Conservation (phyloP, 2,888 invertebrate genomes). For the Thecophora atra region DNA sequence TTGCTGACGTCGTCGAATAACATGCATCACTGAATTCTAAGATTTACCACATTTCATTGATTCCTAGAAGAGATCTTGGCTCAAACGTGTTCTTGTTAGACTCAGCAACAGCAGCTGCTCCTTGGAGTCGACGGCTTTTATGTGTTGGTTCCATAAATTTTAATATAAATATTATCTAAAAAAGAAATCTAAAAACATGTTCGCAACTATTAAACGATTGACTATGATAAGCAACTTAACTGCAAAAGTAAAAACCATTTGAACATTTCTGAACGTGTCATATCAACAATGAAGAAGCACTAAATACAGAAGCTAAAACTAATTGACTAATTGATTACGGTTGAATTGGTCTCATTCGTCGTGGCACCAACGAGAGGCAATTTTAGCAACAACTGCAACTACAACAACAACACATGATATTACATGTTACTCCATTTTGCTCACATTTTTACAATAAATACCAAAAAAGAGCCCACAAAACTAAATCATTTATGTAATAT, state of each 20-base stretch:
- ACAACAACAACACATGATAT: neutral
- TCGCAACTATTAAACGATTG: neutral
- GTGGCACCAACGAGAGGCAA: neutral
- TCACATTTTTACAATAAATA: constrained; percentile 7
- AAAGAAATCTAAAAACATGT: neutral
- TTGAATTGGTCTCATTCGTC: neutral
- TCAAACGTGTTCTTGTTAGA: too few relatives aligned
- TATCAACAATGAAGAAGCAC: neutral
- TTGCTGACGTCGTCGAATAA: neutral
- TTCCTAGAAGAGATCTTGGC: too few relatives aligned
- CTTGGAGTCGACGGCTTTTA: neutral
- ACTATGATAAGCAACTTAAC: neutral
- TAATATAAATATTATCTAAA: neutral
- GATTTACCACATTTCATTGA: too few relatives aligned
- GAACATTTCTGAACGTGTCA: neutral
- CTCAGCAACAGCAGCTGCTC: neutral
- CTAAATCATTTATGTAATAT: neutral
- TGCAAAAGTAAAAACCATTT: neutral
- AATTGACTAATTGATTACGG: neutral
- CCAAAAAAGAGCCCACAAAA: neutral
- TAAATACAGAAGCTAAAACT: neutral
- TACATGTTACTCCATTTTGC: constrained; percentile 1
- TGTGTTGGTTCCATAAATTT: neutral
- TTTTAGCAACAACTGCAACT: constrained; percentile 11
- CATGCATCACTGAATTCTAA: too few relatives aligned